Base-by-base conservation (phyloP, 2,113 vertebrate genomes). In the Sorex fumeus region DNA sequence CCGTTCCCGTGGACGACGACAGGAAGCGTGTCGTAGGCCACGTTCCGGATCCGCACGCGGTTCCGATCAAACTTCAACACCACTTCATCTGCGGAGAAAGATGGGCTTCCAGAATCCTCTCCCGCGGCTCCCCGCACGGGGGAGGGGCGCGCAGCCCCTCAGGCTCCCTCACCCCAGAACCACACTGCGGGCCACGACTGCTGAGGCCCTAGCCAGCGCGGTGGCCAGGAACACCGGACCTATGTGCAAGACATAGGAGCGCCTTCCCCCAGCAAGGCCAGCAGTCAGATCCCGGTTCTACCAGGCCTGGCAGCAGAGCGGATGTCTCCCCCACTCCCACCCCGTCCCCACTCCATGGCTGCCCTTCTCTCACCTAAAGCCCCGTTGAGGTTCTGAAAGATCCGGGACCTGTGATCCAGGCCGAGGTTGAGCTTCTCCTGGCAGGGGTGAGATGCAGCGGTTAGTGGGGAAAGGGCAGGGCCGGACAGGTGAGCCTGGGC, bases 311-410 rank as follows among this genome's bases (percentile, higher is more conserved):
- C 40, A 67, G 70, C 57, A 53, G 57, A 69, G 34, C 23, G 25
- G 53, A 2, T 53, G 53, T 12, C 27, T 45, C 30, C 66, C 34
- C 53, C 13, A n/a, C 43, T 0, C 3, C 16, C 67, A 67, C 19
- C 18, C 62, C 27, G 18, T n/a, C 70, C 23, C 21, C 21, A 40
- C 2, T 21, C 34, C 71, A 27, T 10, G 23, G 60, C 0, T 19
- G 45, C n/a, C 21, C 12, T 71, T 67, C 11, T 67, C 11, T 97
- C 93, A 98, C 98, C 98, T 32, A 98, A 95, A 70, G 98, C 98
- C 32, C 98, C 98, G 2, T 98, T 98, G 81, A 98, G 98, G 84
- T 98, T 98, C 97, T 98, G 98, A 94, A 98, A 98, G 81, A 98
- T 98, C 47, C 94, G 96, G 0, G 98, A 98, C 43, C 97, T 98